These are phyloP conservation scores for Mionectes olivaceus DNA, from an alignment of 2,797 vertebrate species.

Conservation along the genomic window DNA sequence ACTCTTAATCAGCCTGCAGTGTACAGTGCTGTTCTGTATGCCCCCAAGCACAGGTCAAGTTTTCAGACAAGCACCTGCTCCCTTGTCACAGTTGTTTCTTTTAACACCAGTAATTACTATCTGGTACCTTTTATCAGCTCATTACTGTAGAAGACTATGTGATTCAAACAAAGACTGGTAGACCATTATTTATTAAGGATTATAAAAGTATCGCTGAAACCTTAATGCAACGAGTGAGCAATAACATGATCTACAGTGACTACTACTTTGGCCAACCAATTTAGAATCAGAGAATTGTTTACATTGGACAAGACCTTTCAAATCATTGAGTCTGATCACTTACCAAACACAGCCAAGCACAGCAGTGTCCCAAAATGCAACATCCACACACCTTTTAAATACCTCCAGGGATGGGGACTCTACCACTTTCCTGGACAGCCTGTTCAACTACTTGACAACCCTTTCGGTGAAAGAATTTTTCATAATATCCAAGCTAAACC, in stretches of 20 bases:
- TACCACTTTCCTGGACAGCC: not conserved
- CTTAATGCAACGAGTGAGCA: not conserved
- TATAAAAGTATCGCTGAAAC: not conserved
- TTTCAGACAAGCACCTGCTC: not conserved
- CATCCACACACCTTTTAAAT: not conserved
- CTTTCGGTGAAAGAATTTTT: fast-evolving
- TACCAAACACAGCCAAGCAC: not conserved
- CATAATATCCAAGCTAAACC: not conserved
- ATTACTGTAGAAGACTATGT: not conserved
- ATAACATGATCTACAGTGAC: not conserved
- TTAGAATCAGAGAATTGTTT: fast-evolving
- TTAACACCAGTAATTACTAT: not conserved
- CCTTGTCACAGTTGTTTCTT: not conserved
- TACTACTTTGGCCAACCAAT: not conserved
- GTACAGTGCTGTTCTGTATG: not conserved
- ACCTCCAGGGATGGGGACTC: not conserved
- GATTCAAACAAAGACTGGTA: not conserved
- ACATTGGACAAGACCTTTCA: not conserved
- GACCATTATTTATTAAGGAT: not conserved
- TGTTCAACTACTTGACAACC: not conserved
- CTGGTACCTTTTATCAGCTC: not conserved
- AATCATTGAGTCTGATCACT: not conserved
- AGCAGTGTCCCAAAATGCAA: not conserved
- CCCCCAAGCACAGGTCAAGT: not conserved
- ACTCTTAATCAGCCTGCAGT: not conserved